Evolutionary conservation across 2,797 vertebrate species (phyloP), one percentile per base, ranked within the genome.

Genomic region (Clarias fuscus): DNA sequence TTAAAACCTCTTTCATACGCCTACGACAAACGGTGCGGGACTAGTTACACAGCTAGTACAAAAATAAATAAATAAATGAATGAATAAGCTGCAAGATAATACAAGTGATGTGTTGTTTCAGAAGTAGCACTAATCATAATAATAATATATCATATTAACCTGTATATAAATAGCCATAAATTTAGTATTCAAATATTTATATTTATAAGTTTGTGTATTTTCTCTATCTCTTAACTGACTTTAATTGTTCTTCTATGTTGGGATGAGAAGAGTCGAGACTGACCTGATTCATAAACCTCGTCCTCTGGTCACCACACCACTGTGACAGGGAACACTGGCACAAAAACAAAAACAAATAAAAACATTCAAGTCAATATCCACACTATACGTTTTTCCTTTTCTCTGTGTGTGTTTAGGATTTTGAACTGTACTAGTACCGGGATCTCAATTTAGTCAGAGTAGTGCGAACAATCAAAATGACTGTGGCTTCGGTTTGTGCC

Each of bases 271-370:
- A 61, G 77, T 86, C 5, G 2, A 17, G 72, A 88, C 87, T 93
- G 86, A 95, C 95, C 94, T 95, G 94, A 92, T 92, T 94, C 87
- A 95, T 80, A 86, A 92, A 90, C 62, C 58, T 91, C 65, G 93
- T 91, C 91, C 93, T 92, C 88, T 93, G 93, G 65, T 95, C 94
- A 20, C 84, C 86, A 24, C 75, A 91, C 95, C 94, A 96, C 64
- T 92, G 91, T 86, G 93, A 86, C 84, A 91, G 43, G 65, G 91
- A 72, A 87, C 94, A 94, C 94, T 95, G 91, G 14, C 15, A 88
- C 56, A 84, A 62, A 48, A 43, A 88, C 56, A 84, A 62, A 48
- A 43, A 48, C 43, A 48, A 43, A 43, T 11, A 24, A 85, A 15
- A 90, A 76, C 92, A 27, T 10, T 56, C 8, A 67, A 8, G 8